Base-by-base conservation (phyloP, 2,113 vertebrate genomes). In the Siniperca knerii region DNA sequence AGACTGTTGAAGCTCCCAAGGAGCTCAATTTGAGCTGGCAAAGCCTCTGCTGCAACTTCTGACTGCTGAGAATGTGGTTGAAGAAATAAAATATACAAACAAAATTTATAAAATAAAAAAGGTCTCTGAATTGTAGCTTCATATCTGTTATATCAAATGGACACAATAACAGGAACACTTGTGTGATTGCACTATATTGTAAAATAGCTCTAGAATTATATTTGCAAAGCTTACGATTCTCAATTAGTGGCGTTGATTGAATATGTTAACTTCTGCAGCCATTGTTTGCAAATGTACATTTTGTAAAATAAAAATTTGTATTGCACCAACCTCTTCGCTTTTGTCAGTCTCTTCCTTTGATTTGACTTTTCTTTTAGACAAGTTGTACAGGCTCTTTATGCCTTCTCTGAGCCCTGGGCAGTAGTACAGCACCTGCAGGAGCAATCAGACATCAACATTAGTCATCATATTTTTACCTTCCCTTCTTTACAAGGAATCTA, bases 381-480 rank as follows among this genome's bases (percentile, higher is more conserved):
- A 92, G 40, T 93, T 95, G 92, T 96, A 96, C 82, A 99, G 95
- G 61, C 96, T 96, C 85, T 98, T 99, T 7, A 99, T 93, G 87
- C 97, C 97, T 80, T 96, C 96, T 95, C 97, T 98, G 95, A 99
- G 98, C 52, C 97, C 97, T 82, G 98, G 98, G 86, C 98, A 99
- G 90, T 98, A 97, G 93, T 98, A 98, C 15, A 99, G 93, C 54
- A 99, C 98, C 98, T 99, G 69, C 7, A 78, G 68, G 2, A 69
- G 7, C 16, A 79, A 87, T 61, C 29, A 70, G 2, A 52, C 12
- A 42, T 7, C 4, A 75, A 67, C 2, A 25, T 74, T 46, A 81
- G 37, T 61, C 40, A 20, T 74, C 18, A 42, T 6, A 25, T 61
- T 71, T 55, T 12, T 10, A 29, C 23, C 20, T 18, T 2, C 7